Percentiles rank a stretch among this genome's conserved stretches.
These are phyloP conservation scores for Deladenus siricidicola DNA, from an alignment of 2,888 invertebrate genomes.

Conservation along the genomic window DNA sequence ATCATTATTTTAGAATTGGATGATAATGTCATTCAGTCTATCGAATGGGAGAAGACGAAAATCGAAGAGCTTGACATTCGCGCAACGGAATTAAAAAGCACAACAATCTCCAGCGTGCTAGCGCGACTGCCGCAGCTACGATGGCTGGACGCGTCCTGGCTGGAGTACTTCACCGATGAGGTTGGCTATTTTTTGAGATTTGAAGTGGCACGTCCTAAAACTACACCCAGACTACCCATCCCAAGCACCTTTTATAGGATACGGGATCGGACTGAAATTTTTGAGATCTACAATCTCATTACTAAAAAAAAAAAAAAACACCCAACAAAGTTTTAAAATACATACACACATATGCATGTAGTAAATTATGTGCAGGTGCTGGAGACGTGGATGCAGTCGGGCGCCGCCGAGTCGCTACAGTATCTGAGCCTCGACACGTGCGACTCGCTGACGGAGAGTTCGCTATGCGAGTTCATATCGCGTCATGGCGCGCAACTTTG, in stretches of 20 bases:
- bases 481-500: slow-evolving; percentile 79
- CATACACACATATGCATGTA: too few relatives aligned
- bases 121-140: slow-evolving; percentile 74
- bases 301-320: too few relatives aligned
- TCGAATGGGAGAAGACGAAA: slow-evolving; percentile 90
- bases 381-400: slow-evolving; percentile 80
- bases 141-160: slow-evolving; percentile 72
- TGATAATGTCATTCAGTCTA: slow-evolving; percentile 84
- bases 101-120: slow-evolving; percentile 84
- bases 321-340: too few relatives aligned
- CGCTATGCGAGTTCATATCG: slow-evolving; percentile 79
- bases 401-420: slow-evolving; percentile 67
- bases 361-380: slow-evolving; percentile 66
- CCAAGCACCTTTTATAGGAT: too few relatives aligned
- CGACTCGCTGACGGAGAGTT: slow-evolving; percentile 86
- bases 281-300: too few relatives aligned
- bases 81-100: slow-evolving; percentile 86
- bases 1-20: slow-evolving; percentile 67
- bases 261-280: too few relatives aligned
- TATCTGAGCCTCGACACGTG: slow-evolving; percentile 88
- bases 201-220: not conserved
- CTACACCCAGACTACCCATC: too few relatives aligned
- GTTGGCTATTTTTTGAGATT: slow-evolving; percentile 56
- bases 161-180: slow-evolving; percentile 91
- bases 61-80: slow-evolving; percentile 91